Evolutionary conservation across 2,888 invertebrate genomes (phyloP).

Genomic region (Apantesis nais): DNA sequence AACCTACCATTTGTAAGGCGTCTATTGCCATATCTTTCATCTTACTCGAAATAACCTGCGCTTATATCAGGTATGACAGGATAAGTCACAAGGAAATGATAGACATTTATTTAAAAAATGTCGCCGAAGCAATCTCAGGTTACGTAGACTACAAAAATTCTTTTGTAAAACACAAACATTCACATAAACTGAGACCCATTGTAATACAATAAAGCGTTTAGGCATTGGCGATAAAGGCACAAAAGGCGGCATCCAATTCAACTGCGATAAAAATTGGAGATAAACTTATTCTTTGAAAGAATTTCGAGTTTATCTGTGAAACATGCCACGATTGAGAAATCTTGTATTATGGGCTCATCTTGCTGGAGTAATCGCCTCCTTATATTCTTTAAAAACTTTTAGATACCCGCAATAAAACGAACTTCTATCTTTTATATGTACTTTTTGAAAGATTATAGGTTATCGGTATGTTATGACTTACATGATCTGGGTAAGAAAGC

Average conservation of each 20-base stretch:
- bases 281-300: slow-evolving; percentile 18
- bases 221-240: slow-evolving; percentile 22
- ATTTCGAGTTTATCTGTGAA: slow-evolving; percentile 10
- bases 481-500: background rate
- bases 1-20: background rate
- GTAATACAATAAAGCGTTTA: slow-evolving; percentile 24
- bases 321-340: slow-evolving; percentile 12
- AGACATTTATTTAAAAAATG: slow-evolving; percentile 3
- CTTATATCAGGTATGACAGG: background rate
- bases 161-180: slow-evolving; percentile 17
- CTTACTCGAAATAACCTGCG: background rate
- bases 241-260: slow-evolving; percentile 25
- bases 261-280: slow-evolving; percentile 32
- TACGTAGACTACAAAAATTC: slow-evolving; percentile 3
- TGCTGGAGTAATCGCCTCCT: background rate
- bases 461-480: background rate
- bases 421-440: background rate
- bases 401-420: background rate
- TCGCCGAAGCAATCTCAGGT: slow-evolving; percentile 3
- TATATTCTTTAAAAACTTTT: slow-evolving; percentile 3
- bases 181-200: slow-evolving; percentile 12
- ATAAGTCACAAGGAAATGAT: background rate
- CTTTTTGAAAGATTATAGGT: background rate
- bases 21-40: background rate
- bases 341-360: slow-evolving; percentile 3